Percentiles rank a stretch among this genome's conserved stretches.
Conservation (phyloP, 2,888 invertebrate genomes). For the Neoscelio sp. region DNA sequence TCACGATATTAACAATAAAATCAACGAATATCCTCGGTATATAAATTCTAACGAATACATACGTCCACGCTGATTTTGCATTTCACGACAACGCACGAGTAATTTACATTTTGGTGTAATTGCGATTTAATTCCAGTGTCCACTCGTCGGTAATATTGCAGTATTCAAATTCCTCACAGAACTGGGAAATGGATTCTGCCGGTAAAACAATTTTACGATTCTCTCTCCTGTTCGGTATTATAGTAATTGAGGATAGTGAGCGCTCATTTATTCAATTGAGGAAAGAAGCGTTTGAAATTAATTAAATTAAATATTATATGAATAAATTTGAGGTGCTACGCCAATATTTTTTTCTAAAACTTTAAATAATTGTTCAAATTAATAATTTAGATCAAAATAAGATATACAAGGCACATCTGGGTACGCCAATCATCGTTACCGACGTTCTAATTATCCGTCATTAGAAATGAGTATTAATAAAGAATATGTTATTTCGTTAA, state of each 20-base stretch:
- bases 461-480: too few relatives aligned
- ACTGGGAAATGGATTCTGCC: slow-evolving; percentile 45
- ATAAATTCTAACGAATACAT: slow-evolving; percentile 43
- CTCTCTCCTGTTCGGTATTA: slow-evolving; percentile 19
- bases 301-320: too few relatives aligned
- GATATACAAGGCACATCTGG: too few relatives aligned
- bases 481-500: too few relatives aligned
- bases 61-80: slow-evolving; percentile 44
- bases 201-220: slow-evolving; percentile 42
- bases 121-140: slow-evolving; percentile 55
- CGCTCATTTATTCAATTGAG: slow-evolving; percentile 25
- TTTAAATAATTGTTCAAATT: too few relatives aligned
- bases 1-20: slow-evolving; percentile 43
- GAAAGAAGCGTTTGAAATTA: too few relatives aligned
- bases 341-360: too few relatives aligned
- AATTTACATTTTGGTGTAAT: slow-evolving; percentile 57
- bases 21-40: slow-evolving; percentile 33
- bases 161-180: slow-evolving; percentile 49
- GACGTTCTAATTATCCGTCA: too few relatives aligned
- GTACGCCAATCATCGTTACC: too few relatives aligned
- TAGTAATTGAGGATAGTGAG: slow-evolving; percentile 30
- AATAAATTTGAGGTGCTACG: too few relatives aligned
- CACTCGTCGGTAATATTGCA: slow-evolving; percentile 48
- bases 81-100: slow-evolving; percentile 44
- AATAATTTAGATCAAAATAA: too few relatives aligned